phyloP scores from a whole-genome alignment of 2,113 vertebrate species.

The Mus musculus region DNA sequence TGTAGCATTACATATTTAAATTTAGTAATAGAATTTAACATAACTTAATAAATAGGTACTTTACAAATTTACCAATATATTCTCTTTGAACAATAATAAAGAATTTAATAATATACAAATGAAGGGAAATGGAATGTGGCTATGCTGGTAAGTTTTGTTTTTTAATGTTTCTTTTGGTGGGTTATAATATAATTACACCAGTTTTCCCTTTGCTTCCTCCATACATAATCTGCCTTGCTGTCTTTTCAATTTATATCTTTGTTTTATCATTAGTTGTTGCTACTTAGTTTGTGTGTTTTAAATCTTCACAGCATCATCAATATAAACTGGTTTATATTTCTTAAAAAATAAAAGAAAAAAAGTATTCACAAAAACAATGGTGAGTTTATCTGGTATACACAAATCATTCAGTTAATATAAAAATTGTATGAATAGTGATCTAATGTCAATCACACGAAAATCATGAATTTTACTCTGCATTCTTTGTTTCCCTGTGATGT shows the following conservation, averaged over 20 bases:
- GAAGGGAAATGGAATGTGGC: accelerated
- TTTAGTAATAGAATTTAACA: background rate
- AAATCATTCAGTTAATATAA: constrained; percentile 9
- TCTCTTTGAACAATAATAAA: background rate
- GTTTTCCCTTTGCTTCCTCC: too few relatives aligned
- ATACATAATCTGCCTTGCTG: background rate
- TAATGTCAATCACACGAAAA: constrained; percentile 46
- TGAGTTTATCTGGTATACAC: background rate
- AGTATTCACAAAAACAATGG: background rate
- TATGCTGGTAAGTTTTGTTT: background rate
- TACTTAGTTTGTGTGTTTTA: background rate
- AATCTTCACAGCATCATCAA: background rate
- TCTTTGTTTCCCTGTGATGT: background rate
- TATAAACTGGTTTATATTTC: background rate
- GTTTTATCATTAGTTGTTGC: background rate
- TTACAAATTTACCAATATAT: background rate
- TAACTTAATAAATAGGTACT: background rate
- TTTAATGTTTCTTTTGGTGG: background rate
- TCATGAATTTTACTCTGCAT: background rate
- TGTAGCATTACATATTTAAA: background rate
- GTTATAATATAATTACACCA: background rate
- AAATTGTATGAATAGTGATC: constrained; percentile 54
- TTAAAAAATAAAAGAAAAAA: background rate
- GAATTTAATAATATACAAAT: background rate
- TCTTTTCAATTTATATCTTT: background rate